Conservation (phyloP, 2,888 invertebrate species). For the Brenthis hecate region DNA sequence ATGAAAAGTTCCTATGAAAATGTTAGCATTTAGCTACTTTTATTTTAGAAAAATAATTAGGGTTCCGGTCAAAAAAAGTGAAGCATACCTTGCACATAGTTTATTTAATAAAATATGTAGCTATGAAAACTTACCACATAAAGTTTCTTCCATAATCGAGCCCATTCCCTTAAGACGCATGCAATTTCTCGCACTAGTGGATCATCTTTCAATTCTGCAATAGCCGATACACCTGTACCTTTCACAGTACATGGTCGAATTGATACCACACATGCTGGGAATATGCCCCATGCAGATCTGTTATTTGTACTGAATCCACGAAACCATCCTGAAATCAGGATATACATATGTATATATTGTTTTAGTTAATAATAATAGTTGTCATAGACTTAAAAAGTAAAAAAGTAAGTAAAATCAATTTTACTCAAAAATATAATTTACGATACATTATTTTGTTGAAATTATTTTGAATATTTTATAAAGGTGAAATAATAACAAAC, state of each 20-base stretch:
- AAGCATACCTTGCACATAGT: too few species aligned
- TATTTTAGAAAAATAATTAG: too few species aligned
- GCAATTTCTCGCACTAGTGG: slow-evolving; percentile 95
- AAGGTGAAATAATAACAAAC: too few species aligned
- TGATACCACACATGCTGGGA: slow-evolving; percentile 86
- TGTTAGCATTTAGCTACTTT: too few species aligned
- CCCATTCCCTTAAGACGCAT: slow-evolving; percentile 96
- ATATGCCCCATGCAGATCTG: slow-evolving; percentile 78
- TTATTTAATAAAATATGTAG: too few species aligned
- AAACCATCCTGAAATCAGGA: slow-evolving; percentile 87
- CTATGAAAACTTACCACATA: slow-evolving; percentile 88
- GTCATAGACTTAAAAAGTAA: too few species aligned
- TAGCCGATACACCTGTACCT: slow-evolving; percentile 90
- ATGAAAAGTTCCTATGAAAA: too few species aligned
- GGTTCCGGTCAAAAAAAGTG: too few species aligned
- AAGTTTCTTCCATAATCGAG: slow-evolving; percentile 94
- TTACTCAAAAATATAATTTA: too few species aligned
- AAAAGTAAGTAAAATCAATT: too few species aligned
- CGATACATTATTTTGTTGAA: too few species aligned
- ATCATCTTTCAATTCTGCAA: slow-evolving; percentile 93
- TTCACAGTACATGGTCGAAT: slow-evolving; percentile 91
- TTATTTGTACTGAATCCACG: slow-evolving; percentile 91
- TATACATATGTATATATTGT: not conserved
- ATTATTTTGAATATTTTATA: too few species aligned
- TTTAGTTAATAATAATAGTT: not conserved